A percentile compares a stretch with the other conserved stretches of the same genome.
Conservation (phyloP, 2,888 invertebrate species). For the Drepanosiphum platanoidis region DNA sequence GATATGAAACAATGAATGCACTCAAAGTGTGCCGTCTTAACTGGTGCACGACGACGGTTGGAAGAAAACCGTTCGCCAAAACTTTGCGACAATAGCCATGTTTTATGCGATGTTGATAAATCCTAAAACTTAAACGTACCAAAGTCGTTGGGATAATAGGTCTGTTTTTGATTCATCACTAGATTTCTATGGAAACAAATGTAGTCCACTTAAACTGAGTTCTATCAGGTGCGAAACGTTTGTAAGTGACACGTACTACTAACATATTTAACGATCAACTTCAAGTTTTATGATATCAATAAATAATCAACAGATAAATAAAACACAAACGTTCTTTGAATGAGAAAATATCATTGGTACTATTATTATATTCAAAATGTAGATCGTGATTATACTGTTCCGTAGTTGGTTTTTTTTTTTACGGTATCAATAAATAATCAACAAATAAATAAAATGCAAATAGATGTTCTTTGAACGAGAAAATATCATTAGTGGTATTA, state of each 20-base stretch:
- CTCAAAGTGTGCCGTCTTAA: not conserved
- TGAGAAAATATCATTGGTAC: too few relatives aligned
- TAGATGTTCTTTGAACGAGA: too few relatives aligned
- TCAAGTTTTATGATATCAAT: too few relatives aligned
- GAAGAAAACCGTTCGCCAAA: constrained; percentile 9
- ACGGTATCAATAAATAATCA: too few relatives aligned
- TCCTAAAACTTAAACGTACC: not conserved
- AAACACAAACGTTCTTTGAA: too few relatives aligned
- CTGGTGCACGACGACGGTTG: not conserved
- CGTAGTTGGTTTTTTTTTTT: too few relatives aligned
- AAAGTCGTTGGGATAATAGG: not conserved
- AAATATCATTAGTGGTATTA: too few relatives aligned
- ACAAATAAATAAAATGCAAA: too few relatives aligned
- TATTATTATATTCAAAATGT: too few relatives aligned
- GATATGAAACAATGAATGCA: too few relatives aligned
- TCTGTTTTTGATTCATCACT: constrained; percentile 8
- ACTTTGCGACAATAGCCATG: not conserved
- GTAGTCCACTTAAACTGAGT: not conserved
- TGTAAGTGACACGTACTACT: not conserved
- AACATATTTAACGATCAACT: not conserved
- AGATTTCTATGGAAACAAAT: constrained; percentile 10
- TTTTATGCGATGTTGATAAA: constrained; percentile 15
- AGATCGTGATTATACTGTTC: too few relatives aligned
- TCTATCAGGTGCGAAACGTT: not conserved
- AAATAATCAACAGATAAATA: too few relatives aligned